Percentiles rank a stretch among this genome's conserved stretches.
Evolutionary conservation across 2,113 vertebrate species (phyloP).

Genomic region (Lepisosteus osseus): DNA sequence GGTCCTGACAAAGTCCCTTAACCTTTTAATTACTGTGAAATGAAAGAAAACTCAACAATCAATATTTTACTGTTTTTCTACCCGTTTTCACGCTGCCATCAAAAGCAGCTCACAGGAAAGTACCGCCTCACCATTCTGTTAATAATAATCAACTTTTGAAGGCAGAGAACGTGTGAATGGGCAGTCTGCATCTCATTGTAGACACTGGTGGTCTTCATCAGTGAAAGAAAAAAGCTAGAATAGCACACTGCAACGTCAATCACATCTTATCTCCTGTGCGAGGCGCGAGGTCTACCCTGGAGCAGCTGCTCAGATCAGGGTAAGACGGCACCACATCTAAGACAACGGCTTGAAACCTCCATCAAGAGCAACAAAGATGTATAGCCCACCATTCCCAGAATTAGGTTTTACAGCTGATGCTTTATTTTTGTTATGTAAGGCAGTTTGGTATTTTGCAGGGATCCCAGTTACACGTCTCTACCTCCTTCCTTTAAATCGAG

Average conservation of each 20-base stretch:
- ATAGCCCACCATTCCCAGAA: slow-evolving; percentile 54
- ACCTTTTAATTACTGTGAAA: slow-evolving; percentile 60
- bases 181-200: slow-evolving; percentile 61
- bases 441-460: slow-evolving; percentile 79
- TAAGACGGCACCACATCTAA: no score
- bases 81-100: slow-evolving; percentile 65
- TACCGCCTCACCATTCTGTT: slow-evolving; percentile 69
- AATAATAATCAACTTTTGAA: slow-evolving; percentile 57
- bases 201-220: no score
- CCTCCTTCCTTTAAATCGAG: slow-evolving; percentile 63
- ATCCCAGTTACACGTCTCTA: slow-evolving; percentile 77
- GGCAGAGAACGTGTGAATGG: slow-evolving; percentile 71
- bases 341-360: not conserved
- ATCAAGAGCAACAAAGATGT: slow-evolving; percentile 28
- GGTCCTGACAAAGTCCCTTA: slow-evolving; percentile 47
- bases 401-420: slow-evolving; percentile 64
- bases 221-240: no score
- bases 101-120: slow-evolving; percentile 65
- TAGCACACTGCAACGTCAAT: no score
- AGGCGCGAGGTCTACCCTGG: no score
- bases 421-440: slow-evolving; percentile 65
- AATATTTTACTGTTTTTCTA: slow-evolving; percentile 73
- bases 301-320: no score
- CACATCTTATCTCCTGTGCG: no score
- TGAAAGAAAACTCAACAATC: slow-evolving; percentile 47